These are phyloP conservation scores for Xylophagus ater DNA, from an alignment of 2,888 invertebrate species.

Conservation along the genomic window DNA sequence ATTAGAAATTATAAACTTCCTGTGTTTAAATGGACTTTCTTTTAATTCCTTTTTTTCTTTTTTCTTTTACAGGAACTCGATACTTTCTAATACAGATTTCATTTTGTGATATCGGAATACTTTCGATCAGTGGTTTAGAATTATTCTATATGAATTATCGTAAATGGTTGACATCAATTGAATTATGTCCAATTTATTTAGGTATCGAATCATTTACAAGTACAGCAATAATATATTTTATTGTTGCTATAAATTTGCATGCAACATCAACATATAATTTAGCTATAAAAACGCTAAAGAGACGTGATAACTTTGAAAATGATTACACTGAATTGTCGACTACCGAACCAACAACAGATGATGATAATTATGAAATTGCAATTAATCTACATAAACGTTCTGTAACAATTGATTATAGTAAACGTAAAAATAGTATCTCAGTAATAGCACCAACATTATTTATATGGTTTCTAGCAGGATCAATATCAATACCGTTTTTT, in stretches of 20 bases:
- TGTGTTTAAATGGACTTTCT: too few relatives aligned
- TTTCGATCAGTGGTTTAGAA: conserved; percentile 42
- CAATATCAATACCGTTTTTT: conserved; percentile 44
- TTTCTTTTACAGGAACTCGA: conserved; percentile 42
- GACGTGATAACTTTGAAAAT: conserved; percentile 8
- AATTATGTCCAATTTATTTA: conserved; percentile 44
- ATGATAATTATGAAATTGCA: conserved; percentile 19
- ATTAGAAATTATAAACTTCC: too few relatives aligned
- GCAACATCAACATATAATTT: conserved; percentile 40
- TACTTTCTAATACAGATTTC: conserved; percentile 45
- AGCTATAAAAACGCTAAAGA: conserved; percentile 14
- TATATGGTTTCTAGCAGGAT: conserved; percentile 47
- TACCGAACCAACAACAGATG: conserved; percentile 7
- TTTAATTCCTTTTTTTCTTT: conserved; percentile 1
- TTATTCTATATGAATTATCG: conserved; percentile 42
- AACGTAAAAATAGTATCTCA: conserved; percentile 39
- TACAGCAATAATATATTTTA: conserved; percentile 46
- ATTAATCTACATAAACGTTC: conserved; percentile 33
- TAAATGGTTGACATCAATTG: conserved; percentile 43
- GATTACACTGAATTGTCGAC: conserved; percentile 11
- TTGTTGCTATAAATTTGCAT: conserved; percentile 47
- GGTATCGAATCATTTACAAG: conserved; percentile 46
- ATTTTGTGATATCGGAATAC: conserved; percentile 41
- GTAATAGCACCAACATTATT: conserved; percentile 45
- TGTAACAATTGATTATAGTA: conserved; percentile 45